Evolutionary conservation across 2,113 vertebrate genomes (phyloP).

Genomic region (Xenopus laevis): DNA sequence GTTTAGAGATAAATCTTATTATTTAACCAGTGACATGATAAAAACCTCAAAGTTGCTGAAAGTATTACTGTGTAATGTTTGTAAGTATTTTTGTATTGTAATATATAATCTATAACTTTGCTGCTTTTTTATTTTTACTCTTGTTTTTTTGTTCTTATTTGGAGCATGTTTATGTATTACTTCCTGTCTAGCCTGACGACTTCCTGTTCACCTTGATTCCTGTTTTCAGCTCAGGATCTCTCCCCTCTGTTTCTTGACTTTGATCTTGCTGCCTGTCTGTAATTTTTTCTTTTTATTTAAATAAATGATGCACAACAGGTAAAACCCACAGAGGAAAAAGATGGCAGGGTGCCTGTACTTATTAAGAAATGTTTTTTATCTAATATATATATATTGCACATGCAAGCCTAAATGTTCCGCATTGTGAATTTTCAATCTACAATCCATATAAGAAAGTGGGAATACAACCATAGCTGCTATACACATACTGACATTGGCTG

Average conservation of each 20-base stretch:
- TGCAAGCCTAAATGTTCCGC: no score
- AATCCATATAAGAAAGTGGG: no score
- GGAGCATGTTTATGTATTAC: constrained; percentile 29
- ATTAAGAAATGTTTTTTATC: background rate
- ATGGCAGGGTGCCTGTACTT: constrained; percentile 25
- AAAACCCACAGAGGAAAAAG: constrained; percentile 42
- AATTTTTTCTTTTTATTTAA: constrained; percentile 27
- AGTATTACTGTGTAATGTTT: constrained; percentile 71
- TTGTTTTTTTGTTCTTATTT: constrained; percentile 31
- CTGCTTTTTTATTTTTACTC: constrained; percentile 46
- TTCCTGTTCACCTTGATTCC: background rate
- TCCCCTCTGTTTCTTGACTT: background rate
- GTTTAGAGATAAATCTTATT: constrained; percentile 52
- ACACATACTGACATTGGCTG: no score
- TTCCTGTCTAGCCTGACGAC: constrained; percentile 18
- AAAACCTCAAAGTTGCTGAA: constrained; percentile 53
- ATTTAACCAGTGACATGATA: constrained; percentile 46
- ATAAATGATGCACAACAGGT: constrained; percentile 43
- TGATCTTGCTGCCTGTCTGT: background rate
- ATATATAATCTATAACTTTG: constrained; percentile 73
- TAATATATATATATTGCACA: no score
- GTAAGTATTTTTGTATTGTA: constrained; percentile 74
- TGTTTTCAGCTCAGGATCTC: constrained; percentile 3
- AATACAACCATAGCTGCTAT: no score
- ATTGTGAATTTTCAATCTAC: no score